Evolutionary conservation across 2,888 invertebrate species (phyloP), one percentile per base, ranked within the genome.

Genomic region (Lithosia quadra): DNA sequence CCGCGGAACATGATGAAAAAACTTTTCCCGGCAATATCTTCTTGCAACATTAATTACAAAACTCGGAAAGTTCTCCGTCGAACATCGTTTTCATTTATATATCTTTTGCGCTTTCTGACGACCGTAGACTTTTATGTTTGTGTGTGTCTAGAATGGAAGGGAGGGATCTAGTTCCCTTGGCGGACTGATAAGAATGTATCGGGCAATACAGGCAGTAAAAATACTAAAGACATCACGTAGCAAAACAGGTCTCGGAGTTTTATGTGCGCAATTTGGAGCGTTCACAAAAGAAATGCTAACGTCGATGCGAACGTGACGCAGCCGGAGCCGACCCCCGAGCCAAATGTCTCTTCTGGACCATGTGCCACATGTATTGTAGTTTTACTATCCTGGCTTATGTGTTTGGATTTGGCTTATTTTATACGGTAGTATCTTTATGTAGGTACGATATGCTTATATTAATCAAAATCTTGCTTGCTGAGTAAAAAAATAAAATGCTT

Each of bases 231-330:
- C 89, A 87, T 92, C 92, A 93, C 93, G 92, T 93, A 92, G 90
- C 90, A 89, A 91, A 92, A 91, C 91, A 89, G 91, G 90, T 89
- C 90, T 89, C 85, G 82, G 86, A 89, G 90, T 94, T 94, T 94
- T 94, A 94, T 94, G 93, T 91, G 87, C 88, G 93, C 92, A 92
- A 93, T 94, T 94, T 89, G 92, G 93, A 86, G 86, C 90, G 91
- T 91, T 91, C 91, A 94, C 94, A 94, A 94, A 93, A 93, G 94
- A 94, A 94, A 92, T 91, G 93, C 91, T 90, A 90, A 90, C 91
- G 88, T 86, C 81, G 89, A 84, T 82, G 87, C 81, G 88, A 85
- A 91, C 92, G 91, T 91, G 91, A 90, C 88, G 83, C 81, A 76
- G 84, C 82, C 82, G 82, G 77, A 72, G 77, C 77, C 78, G 81